Evolutionary conservation across 2,888 invertebrate genomes (phyloP), one percentile per base, ranked within the genome.

Genomic region (Antitype chi): DNA sequence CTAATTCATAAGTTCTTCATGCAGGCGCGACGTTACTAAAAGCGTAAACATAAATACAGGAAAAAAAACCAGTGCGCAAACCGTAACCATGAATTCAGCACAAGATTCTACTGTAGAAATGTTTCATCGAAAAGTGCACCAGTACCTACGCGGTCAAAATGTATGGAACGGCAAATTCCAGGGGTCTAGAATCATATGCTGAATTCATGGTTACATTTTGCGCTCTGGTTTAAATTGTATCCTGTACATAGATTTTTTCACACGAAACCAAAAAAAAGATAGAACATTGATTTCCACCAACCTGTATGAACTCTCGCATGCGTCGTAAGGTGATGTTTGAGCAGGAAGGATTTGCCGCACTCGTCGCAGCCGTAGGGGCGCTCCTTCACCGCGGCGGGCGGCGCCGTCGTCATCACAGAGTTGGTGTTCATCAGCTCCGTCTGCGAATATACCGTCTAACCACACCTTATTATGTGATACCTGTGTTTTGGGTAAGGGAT

Each of bases 301-400:
- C 80, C 98, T 75, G 98, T 98, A 92, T 98, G 98, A 7, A 98
- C 98, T 90, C 98, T 97, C 77, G 98, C 98, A 90, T 98, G 98
- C 53, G 98, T 98, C 6, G 98, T 98, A 79, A 98, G 97, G 94
- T 98, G 98, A 92, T 98, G 98, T 93, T 98, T 98, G 75, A 98
- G 94, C 66, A 98, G 97, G 94, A 98, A 98, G 23, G 98, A 98
- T 93, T 98, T 98, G 73, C 98, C 98, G 91, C 98, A 98, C 94
- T 98, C 98, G 47, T 98, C 97, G 92, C 98, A 98, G 25, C 98
- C 98, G 91, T 98, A 98, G 6, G 98, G 98, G 38, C 98, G 96
- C 93, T 98, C 98, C 92, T 98, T 98, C 20, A 95, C 93, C 1
- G 92, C 81, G 9, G 94, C 92, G 3, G 94, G 92, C 3, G 92